These are phyloP conservation scores for Heteromyza rotundicornis DNA, from an alignment of 2,888 invertebrate species.

Conservation along the genomic window DNA sequence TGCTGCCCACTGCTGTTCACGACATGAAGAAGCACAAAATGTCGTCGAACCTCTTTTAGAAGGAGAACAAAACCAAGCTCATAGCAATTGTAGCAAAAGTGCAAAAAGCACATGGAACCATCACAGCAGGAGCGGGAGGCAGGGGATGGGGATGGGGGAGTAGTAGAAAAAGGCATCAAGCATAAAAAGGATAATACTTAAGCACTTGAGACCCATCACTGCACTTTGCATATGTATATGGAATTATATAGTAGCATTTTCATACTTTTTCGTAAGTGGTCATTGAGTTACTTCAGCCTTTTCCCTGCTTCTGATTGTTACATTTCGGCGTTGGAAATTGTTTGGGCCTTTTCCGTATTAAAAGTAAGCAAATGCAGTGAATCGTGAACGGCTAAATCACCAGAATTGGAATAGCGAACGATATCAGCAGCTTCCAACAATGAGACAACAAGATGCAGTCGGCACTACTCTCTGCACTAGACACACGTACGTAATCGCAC, in stretches of 20 bases:
- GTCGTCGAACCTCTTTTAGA: conserved; percentile 36
- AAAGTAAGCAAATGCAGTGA: no score
- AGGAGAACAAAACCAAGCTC: background rate
- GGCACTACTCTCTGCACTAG: no score
- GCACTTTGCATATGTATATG: background rate
- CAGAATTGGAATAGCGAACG: no score
- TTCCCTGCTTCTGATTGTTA: background rate
- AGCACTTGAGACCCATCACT: conserved; percentile 47
- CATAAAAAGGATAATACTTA: conserved; percentile 46
- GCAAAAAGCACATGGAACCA: conserved; percentile 33
- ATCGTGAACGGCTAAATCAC: no score
- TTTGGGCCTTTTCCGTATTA: no score
- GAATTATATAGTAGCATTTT: background rate
- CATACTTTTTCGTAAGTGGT: background rate
- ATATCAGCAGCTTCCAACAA: no score
- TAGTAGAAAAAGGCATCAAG: background rate
- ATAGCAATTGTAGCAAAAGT: conserved; percentile 20
- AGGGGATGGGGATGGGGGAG: no score
- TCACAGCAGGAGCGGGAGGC: conserved; percentile 17
- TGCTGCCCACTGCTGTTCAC: conserved; percentile 1
- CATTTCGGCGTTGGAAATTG: background rate
- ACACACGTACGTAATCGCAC: conserved; percentile 38
- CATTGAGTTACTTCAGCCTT: background rate
- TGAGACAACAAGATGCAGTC: no score
- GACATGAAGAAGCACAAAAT: conserved; percentile 24